Evolutionary conservation across 2,888 invertebrate species (phyloP).

Genomic region (Lycocerus yunnanus): DNA sequence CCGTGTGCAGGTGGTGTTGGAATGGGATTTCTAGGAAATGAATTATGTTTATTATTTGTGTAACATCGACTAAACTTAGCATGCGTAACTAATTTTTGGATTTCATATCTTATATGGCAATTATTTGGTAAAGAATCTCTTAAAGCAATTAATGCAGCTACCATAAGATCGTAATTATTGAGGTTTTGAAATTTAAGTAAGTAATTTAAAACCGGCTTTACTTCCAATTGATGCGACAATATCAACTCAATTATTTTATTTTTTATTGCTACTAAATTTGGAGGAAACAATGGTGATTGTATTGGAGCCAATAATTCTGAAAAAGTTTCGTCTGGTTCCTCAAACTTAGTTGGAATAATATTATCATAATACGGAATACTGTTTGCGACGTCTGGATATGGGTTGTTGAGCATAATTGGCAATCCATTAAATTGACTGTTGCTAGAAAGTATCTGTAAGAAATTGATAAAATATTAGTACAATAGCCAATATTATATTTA

Average conservation of each 20-base stretch:
- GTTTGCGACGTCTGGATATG: not conserved
- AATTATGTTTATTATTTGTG: not conserved
- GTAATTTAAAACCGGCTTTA: slow-evolving; percentile 6
- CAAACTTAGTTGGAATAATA: not conserved
- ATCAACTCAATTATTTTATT: slow-evolving; percentile 7
- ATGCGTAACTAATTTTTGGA: slow-evolving; percentile 7
- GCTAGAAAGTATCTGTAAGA: not conserved
- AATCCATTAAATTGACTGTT: not conserved
- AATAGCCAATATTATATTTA: no score
- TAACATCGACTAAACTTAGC: slow-evolving; percentile 3
- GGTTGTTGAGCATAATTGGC: not conserved
- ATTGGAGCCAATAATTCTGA: slow-evolving; percentile 3
- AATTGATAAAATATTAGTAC: not conserved
- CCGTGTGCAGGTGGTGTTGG: not conserved
- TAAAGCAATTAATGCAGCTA: slow-evolving; percentile 11
- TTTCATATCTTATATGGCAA: slow-evolving; percentile 1
- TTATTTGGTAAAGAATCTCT: slow-evolving; percentile 12
- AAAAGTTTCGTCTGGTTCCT: not conserved
- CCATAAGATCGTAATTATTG: slow-evolving; percentile 11
- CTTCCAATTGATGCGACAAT: not conserved
- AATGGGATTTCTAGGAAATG: not conserved
- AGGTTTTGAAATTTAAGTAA: not conserved
- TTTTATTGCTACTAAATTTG: slow-evolving; percentile 7
- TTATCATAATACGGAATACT: not conserved
- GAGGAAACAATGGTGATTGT: slow-evolving; percentile 3